Conservation (phyloP, 2,797 vertebrate genomes). For the Acanthornis magna region DNA sequence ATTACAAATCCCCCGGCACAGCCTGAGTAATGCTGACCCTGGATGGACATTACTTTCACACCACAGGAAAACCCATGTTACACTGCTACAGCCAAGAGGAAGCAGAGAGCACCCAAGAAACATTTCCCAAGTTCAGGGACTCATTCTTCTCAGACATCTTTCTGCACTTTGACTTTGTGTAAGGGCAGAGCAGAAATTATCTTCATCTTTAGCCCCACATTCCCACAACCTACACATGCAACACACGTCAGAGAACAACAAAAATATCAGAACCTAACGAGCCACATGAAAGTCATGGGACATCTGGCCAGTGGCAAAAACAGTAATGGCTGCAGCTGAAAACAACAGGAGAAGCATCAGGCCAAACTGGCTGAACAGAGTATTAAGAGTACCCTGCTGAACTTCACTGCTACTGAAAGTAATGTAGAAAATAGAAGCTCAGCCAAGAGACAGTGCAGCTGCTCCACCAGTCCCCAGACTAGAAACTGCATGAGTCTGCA, state of each 20-base stretch:
- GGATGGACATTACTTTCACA: not conserved
- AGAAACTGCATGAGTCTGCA: not conserved
- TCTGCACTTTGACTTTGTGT: not conserved
- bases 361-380: not conserved
- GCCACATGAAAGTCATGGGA: not conserved
- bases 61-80: not conserved
- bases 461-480: not conserved
- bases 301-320: not conserved
- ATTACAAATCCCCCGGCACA: not conserved
- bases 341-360: not conserved
- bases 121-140: not conserved
- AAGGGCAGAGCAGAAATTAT: not conserved
- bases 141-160: not conserved
- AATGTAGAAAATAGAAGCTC: not conserved
- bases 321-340: not conserved
- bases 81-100: not conserved
- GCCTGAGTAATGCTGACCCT: not conserved
- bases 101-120: not conserved
- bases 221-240: not conserved
- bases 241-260: not conserved
- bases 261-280: not conserved
- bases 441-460: not conserved
- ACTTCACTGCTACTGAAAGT: not conserved
- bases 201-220: not conserved
- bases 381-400: not conserved